Conservation (phyloP, 2,797 vertebrate genomes). For the Galago senegalensis region DNA sequence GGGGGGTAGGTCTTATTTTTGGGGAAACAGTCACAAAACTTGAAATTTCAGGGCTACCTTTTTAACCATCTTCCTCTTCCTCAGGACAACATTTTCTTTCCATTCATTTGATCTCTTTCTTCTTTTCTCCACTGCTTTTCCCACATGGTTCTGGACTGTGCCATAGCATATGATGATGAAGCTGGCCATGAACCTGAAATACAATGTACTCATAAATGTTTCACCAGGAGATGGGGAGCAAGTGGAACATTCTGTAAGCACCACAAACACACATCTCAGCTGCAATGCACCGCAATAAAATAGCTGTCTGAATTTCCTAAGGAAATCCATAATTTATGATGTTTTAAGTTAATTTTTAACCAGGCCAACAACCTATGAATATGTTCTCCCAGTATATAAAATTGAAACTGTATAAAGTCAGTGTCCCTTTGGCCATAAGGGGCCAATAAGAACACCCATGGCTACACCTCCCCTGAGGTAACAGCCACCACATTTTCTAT, state of each 20-base stretch:
- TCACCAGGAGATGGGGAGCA: not conserved
- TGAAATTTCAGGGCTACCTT: not conserved
- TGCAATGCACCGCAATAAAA: not conserved
- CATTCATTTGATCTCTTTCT: not conserved
- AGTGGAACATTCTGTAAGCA: not conserved
- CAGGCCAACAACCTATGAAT: not conserved
- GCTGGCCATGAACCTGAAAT: not conserved
- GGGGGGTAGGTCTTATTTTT: too few species aligned
- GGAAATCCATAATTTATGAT: not conserved
- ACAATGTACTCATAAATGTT: not conserved
- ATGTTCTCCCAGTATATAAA: constrained; percentile 24
- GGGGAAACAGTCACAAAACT: not conserved
- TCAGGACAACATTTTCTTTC: not conserved
- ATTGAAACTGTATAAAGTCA: not conserved
- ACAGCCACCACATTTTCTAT: not conserved
- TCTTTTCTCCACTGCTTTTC: not conserved
- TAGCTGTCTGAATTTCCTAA: not conserved
- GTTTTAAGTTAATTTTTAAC: constrained; percentile 53
- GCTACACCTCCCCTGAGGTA: not conserved
- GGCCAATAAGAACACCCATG: not conserved
- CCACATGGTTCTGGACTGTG: not conserved
- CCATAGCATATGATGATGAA: not conserved
- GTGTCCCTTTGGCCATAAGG: not conserved
- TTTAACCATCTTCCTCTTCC: not conserved
- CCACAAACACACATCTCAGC: not conserved